Evolutionary conservation across 1,140 invertebrate species (phyloP).

Genomic region (Nilaparvata lugens): DNA sequence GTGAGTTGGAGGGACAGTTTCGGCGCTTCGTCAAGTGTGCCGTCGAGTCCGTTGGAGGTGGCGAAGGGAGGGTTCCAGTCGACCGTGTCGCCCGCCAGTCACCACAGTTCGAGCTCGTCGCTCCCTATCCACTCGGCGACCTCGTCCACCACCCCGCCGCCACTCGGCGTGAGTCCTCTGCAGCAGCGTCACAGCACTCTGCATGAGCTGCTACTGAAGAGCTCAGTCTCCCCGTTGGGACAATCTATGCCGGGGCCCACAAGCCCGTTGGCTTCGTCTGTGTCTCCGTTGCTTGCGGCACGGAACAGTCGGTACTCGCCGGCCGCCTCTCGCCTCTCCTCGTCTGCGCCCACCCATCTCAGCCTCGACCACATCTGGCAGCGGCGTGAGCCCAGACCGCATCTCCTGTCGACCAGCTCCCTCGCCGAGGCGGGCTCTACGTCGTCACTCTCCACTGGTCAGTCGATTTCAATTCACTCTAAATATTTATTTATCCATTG

Average conservation of each 20-base stretch:
- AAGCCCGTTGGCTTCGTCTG: neutral
- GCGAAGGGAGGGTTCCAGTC: slow-evolving; percentile 11
- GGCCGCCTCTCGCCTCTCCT: slow-evolving; percentile 55
- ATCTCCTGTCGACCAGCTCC: slow-evolving; percentile 77
- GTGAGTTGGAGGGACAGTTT: slow-evolving; percentile 12
- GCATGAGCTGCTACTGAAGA: slow-evolving; percentile 57
- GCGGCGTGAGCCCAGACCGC: slow-evolving; percentile 70
- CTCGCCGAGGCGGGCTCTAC: slow-evolving; percentile 74
- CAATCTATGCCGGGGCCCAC: slow-evolving; percentile 44
- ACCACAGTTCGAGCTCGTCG: slow-evolving; percentile 44
- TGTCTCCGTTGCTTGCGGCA: neutral
- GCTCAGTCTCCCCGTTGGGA: slow-evolving; percentile 42
- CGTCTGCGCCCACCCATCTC: slow-evolving; percentile 72
- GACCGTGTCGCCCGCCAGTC: slow-evolving; percentile 35
- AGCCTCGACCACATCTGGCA: slow-evolving; percentile 76
- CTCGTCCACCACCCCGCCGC: slow-evolving; percentile 30
- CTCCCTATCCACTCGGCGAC: slow-evolving; percentile 20
- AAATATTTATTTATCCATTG: too few species aligned
- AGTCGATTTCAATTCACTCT: neutral
- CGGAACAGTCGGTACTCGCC: neutral
- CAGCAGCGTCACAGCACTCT: slow-evolving; percentile 42
- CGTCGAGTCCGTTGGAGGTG: slow-evolving; percentile 14
- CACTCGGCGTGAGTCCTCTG: slow-evolving; percentile 34
- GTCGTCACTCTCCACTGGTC: slow-evolving; percentile 70
- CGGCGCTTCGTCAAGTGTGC: slow-evolving; percentile 8